Evolutionary conservation across 2,113 vertebrate genomes (phyloP).

Genomic region (Mus spicilegus): DNA sequence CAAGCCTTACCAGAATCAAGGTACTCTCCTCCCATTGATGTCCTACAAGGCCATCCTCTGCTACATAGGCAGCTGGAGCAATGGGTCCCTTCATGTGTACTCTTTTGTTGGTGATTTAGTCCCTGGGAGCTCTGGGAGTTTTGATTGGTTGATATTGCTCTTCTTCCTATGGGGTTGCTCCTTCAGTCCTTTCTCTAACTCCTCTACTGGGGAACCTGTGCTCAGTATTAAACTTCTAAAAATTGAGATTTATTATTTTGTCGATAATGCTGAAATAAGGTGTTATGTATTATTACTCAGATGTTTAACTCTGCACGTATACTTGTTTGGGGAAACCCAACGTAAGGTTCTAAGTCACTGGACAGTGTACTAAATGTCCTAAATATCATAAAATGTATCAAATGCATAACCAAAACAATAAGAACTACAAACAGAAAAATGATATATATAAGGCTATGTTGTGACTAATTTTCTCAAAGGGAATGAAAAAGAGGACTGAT

Average conservation of each 20-base stretch:
- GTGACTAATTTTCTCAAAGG: neutral
- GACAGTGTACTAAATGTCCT: neutral
- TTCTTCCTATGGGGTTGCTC: too few relatives aligned
- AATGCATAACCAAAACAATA: neutral
- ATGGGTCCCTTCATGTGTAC: too few relatives aligned
- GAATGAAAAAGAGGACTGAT: neutral
- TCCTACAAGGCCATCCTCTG: too few relatives aligned
- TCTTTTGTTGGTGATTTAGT: too few relatives aligned
- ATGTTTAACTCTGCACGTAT: neutral
- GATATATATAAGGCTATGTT: neutral
- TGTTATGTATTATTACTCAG: neutral
- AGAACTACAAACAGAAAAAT: neutral
- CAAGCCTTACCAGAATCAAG: too few relatives aligned
- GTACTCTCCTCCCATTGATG: too few relatives aligned
- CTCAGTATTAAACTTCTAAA: neutral
- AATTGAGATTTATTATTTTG: neutral
- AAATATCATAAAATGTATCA: neutral
- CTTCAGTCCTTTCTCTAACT: too few relatives aligned
- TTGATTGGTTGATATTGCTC: too few relatives aligned
- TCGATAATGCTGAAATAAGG: neutral
- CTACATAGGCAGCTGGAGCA: too few relatives aligned
- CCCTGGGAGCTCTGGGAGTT: too few relatives aligned
- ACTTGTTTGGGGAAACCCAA: neutral
- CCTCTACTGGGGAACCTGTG: too few relatives aligned
- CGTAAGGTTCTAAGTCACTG: neutral